Conservation (phyloP, 1,140 invertebrate species). For the Belonocnema kinseyi region DNA sequence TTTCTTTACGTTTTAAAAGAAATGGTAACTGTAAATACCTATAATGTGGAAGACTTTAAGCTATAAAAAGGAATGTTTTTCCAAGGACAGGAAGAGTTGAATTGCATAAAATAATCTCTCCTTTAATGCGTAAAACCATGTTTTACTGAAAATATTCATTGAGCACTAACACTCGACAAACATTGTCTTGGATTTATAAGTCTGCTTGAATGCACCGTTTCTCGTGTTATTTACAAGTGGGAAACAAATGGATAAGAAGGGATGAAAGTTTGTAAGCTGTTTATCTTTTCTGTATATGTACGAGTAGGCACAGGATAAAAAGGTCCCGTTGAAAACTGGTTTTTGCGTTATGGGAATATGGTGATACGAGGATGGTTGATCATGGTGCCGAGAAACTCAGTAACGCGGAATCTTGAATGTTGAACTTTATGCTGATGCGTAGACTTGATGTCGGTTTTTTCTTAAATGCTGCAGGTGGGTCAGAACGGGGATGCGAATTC, state of each 20-base stretch:
- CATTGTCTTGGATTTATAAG: conserved; percentile 35
- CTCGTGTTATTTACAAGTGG: conserved; percentile 24
- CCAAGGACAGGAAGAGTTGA: not conserved
- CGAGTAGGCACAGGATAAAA: not conserved
- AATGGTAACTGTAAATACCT: too few relatives aligned
- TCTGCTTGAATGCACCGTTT: conserved; percentile 24
- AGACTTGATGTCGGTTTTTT: not conserved
- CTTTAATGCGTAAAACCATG: not conserved
- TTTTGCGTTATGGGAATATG: conserved; percentile 24
- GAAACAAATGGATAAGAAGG: conserved; percentile 15
- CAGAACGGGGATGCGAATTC: conserved; percentile 74
- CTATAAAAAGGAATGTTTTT: too few relatives aligned
- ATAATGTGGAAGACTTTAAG: too few relatives aligned
- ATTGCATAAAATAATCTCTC: conserved; percentile 4
- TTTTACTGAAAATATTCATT: conserved; percentile 19
- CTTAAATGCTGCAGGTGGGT: conserved; percentile 61
- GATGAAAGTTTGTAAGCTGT: conserved; percentile 6
- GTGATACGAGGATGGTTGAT: not conserved
- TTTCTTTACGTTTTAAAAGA: too few relatives aligned
- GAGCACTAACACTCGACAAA: conserved; percentile 15
- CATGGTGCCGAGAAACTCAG: not conserved
- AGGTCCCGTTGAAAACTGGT: conserved; percentile 38
- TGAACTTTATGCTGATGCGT: not conserved
- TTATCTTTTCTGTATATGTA: not conserved
- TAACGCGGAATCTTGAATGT: not conserved